Percentiles rank a stretch among this genome's conserved stretches.
Conservation (phyloP, 2,797 vertebrate species). For the Bryconaethiops microstoma region DNA sequence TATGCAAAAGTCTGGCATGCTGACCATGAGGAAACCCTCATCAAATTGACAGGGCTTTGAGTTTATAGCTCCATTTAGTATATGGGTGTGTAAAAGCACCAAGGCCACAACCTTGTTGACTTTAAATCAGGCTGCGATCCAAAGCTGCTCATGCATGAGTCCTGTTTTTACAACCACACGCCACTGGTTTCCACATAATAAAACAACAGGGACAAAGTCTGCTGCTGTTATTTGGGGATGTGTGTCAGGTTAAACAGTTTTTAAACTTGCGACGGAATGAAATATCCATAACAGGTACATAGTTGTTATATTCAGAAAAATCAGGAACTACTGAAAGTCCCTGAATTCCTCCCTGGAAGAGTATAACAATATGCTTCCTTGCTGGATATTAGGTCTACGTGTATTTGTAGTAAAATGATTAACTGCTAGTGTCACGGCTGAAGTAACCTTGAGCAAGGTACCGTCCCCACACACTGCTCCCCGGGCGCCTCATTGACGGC, state of each 20-base stretch:
- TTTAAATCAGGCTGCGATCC: conserved; percentile 19
- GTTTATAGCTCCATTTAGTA: conserved; percentile 22
- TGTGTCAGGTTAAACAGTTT: not conserved
- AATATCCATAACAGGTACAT: not conserved
- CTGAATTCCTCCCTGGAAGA: not conserved
- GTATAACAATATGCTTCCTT: not conserved
- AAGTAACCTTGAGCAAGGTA: no score
- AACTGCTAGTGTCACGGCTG: no score
- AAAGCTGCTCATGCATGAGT: not conserved
- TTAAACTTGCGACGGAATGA: not conserved
- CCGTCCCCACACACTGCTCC: no score
- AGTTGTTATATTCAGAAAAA: not conserved
- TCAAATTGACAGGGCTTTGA: not conserved
- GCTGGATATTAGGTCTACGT: not conserved
- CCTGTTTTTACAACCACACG: not conserved
- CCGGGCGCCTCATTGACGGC: no score
- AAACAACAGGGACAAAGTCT: conserved; percentile 14
- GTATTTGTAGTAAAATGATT: not conserved
- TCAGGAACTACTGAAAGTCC: no score
- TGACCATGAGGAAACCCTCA: not conserved
- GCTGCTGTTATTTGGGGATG: not conserved
- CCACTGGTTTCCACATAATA: not conserved
- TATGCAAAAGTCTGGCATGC: not conserved
- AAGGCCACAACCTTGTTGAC: conserved; percentile 22
- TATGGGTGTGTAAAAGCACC: conserved; percentile 2